Conservation (phyloP, 2,797 vertebrate species). For the Tangara arthus region DNA sequence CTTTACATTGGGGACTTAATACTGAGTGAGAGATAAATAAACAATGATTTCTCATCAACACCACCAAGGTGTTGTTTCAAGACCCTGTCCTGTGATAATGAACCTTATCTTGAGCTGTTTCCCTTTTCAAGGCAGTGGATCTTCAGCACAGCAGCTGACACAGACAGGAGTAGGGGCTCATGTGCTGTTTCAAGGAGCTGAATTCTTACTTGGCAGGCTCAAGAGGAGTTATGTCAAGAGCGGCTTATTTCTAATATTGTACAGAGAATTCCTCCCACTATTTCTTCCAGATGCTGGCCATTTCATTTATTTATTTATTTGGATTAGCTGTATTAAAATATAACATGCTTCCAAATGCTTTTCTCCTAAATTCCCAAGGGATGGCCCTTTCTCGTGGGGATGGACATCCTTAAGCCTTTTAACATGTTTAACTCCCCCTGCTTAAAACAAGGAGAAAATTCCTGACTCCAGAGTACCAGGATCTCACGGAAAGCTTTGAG, state of each 20-base stretch:
- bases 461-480: not conserved
- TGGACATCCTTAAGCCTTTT: not conserved
- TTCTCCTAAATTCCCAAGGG: constrained; percentile 11
- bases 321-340: constrained; percentile 43
- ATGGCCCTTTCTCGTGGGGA: constrained; percentile 6
- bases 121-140: not conserved
- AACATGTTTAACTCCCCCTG: not conserved
- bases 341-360: not conserved
- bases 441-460: not conserved
- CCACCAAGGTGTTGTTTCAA: not conserved
- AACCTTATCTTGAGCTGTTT: not conserved
- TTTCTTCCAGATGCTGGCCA: constrained; percentile 33
- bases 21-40: not conserved
- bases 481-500: not conserved
- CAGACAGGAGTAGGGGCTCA: not conserved
- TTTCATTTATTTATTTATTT: constrained; percentile 56
- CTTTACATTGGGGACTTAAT: not conserved
- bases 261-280: constrained; percentile 49
- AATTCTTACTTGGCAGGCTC: constrained; percentile 37
- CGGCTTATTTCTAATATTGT: constrained; percentile 42
- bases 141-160: not conserved
- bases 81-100: not conserved
- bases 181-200: constrained; percentile 18
- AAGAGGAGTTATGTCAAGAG: constrained; percentile 5
- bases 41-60: not conserved